Base-by-base conservation (phyloP, 1,140 invertebrate species). In the Stenopsyche tienmushanensis region DNA sequence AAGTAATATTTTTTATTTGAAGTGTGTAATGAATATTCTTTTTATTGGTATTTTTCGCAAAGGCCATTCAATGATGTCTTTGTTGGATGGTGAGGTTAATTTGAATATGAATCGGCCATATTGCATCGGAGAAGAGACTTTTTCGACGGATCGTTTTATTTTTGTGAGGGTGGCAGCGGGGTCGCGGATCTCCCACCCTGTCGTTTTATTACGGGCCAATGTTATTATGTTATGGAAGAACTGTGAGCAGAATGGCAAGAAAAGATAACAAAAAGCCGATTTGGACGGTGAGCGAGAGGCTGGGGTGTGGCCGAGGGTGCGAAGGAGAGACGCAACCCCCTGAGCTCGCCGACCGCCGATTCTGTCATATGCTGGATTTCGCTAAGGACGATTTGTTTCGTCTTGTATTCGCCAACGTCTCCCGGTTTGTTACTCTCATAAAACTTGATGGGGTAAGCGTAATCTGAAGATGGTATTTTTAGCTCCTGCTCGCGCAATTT, bases 261-360 rank as follows among this genome's bases (percentile, higher is more conserved):
- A 71, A 68, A 71, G 69, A 71, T 71, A 71, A 71, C 69, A 71
- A 68, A 71, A 71, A 71, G 65, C 69, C 69, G 69, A 67, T 70
- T 70, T 70, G 69, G 58, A 47, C 64, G 34, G 59, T 26, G 65
- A 64, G 49, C 67, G 44, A 63, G 58, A 62, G 53, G 64, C 63
- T 34, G 24, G 47, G 9, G 63, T 21, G 13, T 9, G 55, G 54
- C 34, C 15, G 34, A 5, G 63, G 10, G 13, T 3, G 55, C 44
- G 25, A 34, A 45, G n/a, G 47, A 62, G 45, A 29, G 49, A 7
- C 44, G n/a, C 49, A 18, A n/a, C 15, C 42, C 45, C 50, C 52
- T 25, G 64, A 17, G 34, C 10, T 47, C 5, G 44, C 44, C 7
- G 17, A 47, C 44, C 9, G 23, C 5, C 9, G 49, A 21, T 18